phyloP scores from a whole-genome alignment of 2,113 vertebrate genomes.

The Australoheros scitulus region DNA sequence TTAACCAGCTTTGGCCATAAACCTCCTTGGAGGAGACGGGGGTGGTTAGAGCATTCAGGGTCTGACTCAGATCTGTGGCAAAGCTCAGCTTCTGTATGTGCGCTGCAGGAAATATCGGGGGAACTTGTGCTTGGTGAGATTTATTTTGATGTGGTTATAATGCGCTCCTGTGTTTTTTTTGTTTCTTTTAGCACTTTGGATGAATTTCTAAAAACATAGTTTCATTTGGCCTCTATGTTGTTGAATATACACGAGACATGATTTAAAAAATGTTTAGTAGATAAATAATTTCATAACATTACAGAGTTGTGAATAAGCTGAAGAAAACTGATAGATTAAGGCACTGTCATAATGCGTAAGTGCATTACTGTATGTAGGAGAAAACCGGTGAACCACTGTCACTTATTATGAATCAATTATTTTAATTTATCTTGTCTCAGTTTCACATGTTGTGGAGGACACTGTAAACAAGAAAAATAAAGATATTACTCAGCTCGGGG shows the following conservation, averaged over 20 bases:
- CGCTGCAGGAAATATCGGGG: background rate
- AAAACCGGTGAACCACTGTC: background rate
- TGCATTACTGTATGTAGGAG: background rate
- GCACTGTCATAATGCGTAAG: background rate
- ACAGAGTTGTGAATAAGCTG: too few relatives aligned
- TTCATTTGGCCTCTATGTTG: background rate
- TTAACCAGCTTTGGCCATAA: background rate
- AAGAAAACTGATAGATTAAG: background rate
- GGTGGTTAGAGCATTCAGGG: background rate
- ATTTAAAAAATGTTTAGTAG: too few relatives aligned
- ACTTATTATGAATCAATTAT: too few relatives aligned
- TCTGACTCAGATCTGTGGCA: conserved; percentile 1
- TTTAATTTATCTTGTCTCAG: background rate
- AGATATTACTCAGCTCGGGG: background rate
- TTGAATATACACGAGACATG: too few relatives aligned
- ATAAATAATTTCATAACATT: too few relatives aligned
- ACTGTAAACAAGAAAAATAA: background rate
- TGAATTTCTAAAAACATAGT: background rate
- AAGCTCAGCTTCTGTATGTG: conserved; percentile 9
- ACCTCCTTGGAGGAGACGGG: background rate
- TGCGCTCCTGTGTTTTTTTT: background rate
- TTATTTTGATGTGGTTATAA: background rate
- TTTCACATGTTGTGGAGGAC: background rate
- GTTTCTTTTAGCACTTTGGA: background rate
- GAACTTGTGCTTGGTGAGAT: too few relatives aligned